Evolutionary conservation across 2,888 invertebrate species (phyloP).

Genomic region (Mythimna ferrago): DNA sequence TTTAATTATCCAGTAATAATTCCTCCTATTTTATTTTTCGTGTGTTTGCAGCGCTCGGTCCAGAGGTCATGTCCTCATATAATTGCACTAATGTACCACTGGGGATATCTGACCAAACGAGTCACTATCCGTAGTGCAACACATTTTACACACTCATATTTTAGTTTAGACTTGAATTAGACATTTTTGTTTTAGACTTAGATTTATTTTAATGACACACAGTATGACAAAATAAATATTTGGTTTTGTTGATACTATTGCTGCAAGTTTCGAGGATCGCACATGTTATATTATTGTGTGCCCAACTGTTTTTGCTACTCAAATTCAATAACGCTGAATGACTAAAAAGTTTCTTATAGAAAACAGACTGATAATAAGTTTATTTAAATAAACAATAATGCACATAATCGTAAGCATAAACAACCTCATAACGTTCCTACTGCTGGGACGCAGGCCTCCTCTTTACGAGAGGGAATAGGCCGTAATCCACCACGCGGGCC

Average conservation of each 20-base stretch:
- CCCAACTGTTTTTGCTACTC: no score
- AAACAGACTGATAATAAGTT: no score
- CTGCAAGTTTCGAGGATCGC: not conserved
- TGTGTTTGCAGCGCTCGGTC: constrained; percentile 16
- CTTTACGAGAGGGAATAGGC: no score
- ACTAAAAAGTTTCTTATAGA: no score
- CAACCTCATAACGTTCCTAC: no score
- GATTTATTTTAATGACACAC: constrained; percentile 26
- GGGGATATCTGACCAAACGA: constrained; percentile 67
- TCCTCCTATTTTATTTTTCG: not conserved
- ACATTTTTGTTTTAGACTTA: constrained; percentile 8
- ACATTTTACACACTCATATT: constrained; percentile 44
- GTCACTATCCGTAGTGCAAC: constrained; percentile 19
- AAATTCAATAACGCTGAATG: no score
- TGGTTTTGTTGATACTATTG: not conserved
- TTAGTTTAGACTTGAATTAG: constrained; percentile 37
- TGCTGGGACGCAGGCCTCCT: no score
- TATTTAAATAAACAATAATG: no score
- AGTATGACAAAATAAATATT: not conserved
- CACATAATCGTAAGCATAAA: no score
- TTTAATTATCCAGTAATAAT: constrained; percentile 9
- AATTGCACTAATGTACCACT: constrained; percentile 75
- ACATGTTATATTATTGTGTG: not conserved
- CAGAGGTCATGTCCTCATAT: constrained; percentile 61
- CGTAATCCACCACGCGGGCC: no score